Conservation (phyloP, 1,140 invertebrate species). For the Drosophila trapezifrons region DNA sequence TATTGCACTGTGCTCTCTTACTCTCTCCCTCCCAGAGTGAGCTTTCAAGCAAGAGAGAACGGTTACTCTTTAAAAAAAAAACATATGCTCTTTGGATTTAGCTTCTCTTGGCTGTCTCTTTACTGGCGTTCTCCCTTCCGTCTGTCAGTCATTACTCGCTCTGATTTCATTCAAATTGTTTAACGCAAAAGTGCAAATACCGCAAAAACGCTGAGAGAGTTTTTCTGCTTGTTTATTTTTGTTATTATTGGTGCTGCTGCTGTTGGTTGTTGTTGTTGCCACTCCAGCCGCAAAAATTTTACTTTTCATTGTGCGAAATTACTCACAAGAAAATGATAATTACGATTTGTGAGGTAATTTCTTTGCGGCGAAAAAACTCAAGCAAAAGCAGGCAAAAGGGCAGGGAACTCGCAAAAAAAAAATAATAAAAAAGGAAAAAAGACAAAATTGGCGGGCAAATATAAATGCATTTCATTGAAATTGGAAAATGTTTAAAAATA, state of each 20-base stretch:
- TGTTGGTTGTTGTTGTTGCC: conserved; percentile 9
- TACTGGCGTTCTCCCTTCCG: not conserved
- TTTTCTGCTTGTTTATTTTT: conserved; percentile 39
- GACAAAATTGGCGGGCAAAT: not conserved
- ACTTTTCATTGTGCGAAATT: conserved; percentile 77
- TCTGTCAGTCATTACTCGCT: conserved; percentile 21
- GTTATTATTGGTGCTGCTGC: conserved; percentile 22
- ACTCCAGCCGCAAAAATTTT: conserved; percentile 64
- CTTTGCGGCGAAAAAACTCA: conserved; percentile 10
- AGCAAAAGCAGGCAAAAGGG: conserved; percentile 24
- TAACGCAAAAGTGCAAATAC: conserved; percentile 79
- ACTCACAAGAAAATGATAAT: conserved; percentile 68
- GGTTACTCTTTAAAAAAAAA: not conserved
- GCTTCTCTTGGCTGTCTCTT: conserved; percentile 12
- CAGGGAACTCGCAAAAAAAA: conserved; percentile 15
- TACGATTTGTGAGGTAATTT: conserved; percentile 66
- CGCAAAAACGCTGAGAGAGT: conserved; percentile 57
- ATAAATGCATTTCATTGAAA: conserved; percentile 5
- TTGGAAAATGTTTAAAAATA: not conserved
- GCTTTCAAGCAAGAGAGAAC: conserved; percentile 25
- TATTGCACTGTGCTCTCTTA: conserved; percentile 34
- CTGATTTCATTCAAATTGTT: conserved; percentile 68
- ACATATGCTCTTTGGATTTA: conserved; percentile 11
- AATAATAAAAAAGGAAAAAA: not conserved
- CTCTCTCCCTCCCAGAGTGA: conserved; percentile 13